A percentile compares a stretch with the other conserved stretches of the same genome.
Conservation (phyloP, 2,113 vertebrate genomes). For the Lipophrys pholis region DNA sequence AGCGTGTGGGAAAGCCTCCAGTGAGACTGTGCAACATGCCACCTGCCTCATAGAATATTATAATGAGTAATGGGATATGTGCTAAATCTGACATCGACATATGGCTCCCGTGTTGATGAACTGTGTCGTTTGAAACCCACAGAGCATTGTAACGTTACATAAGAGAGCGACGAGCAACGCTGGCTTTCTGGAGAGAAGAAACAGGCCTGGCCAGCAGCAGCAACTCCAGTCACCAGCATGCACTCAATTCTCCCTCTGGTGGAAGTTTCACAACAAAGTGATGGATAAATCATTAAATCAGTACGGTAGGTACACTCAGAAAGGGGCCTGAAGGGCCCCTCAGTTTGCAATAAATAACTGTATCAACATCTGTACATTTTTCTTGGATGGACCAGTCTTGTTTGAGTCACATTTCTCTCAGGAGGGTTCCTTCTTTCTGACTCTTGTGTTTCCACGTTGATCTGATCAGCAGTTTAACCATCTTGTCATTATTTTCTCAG, state of each 20-base stretch:
- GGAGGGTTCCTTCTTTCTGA: no score
- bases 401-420: no score
- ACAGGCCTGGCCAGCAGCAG: background rate
- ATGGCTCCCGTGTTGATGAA: slow-evolving; percentile 45
- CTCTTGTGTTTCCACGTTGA: no score
- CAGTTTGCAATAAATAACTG: no score
- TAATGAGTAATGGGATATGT: slow-evolving; percentile 35
- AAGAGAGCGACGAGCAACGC: slow-evolving; percentile 27
- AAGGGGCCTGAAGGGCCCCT: no score
- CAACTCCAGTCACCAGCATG: background rate
- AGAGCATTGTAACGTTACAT: slow-evolving; percentile 51
- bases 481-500: no score
- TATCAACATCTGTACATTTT: no score
- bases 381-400: no score
- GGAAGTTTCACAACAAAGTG: slow-evolving; percentile 23
- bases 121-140: slow-evolving; percentile 29
- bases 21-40: slow-evolving; percentile 12
- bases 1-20: background rate
- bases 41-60: slow-evolving; percentile 21
- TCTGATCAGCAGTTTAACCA: no score
- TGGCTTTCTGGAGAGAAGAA: background rate
- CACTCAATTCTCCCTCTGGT: slow-evolving; percentile 53
- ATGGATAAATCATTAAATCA: background rate
- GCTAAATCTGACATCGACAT: slow-evolving; percentile 49
- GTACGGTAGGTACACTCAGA: background rate